phyloP scores from a whole-genome alignment of 1,140 invertebrate species.

The Micrasema minimum region DNA sequence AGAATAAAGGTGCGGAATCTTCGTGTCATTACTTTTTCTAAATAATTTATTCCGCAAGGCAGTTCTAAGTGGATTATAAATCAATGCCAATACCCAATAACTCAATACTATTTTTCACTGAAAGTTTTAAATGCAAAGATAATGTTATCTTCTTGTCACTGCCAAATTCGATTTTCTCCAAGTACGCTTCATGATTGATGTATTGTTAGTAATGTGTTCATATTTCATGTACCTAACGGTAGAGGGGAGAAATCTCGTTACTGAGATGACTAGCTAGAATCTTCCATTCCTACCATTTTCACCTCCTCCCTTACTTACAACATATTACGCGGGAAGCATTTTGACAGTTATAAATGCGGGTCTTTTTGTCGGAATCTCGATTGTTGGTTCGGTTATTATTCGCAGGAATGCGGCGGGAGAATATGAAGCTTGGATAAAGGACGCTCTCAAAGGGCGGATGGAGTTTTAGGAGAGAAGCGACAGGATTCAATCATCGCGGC shows the following conservation, averaged over 20 bases:
- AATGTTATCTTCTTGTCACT: not conserved
- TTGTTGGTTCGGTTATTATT: slow-evolving; percentile 21
- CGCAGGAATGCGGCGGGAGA: not conserved
- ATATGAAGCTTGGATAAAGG: not conserved
- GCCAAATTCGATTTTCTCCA: not conserved
- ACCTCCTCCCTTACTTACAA: not conserved
- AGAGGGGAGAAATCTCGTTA: not conserved
- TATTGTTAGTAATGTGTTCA: no score
- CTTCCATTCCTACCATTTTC: not conserved
- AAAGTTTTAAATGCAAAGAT: no score
- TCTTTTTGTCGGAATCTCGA: slow-evolving; percentile 29
- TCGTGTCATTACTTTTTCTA: no score
- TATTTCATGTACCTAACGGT: not conserved
- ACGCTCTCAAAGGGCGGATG: not conserved
- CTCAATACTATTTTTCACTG: no score
- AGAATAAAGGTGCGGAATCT: no score
- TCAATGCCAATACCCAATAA: no score
- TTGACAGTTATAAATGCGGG: slow-evolving; percentile 35
- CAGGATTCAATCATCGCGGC: not conserved
- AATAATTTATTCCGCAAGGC: no score
- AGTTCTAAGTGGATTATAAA: no score
- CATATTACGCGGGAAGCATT: slow-evolving; percentile 17
- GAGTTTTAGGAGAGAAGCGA: slow-evolving; percentile 11
- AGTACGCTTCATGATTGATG: not conserved
- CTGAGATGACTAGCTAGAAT: not conserved